Evolutionary conservation across 2,888 invertebrate species (phyloP), one percentile per base, ranked within the genome.

Genomic region (Eupithecia pulchellata): DNA sequence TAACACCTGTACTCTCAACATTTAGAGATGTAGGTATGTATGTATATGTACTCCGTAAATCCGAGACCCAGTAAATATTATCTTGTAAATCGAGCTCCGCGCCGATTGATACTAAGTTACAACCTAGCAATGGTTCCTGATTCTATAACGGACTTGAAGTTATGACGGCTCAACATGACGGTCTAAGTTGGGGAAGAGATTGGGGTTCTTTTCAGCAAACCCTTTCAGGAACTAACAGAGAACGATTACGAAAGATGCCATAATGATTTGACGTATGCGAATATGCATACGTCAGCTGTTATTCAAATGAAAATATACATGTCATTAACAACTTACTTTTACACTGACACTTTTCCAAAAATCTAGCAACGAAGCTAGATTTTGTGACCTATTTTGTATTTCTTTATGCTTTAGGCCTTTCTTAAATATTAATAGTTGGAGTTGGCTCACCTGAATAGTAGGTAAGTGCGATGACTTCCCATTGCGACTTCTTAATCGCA

Each of bases 101-200:
- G 14, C 13, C 64, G 20, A 65, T 64, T 58, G 72, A 64, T 71
- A 62, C 55, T 68, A 68, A 68, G 64, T 68, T 72, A 64, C 47
- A 52, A 25, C 13, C 13, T 4, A 25, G 64, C 64, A 20, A 61
- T 52, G 42, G 64, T 68, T 60, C 61, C 55, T 47, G 72, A 68
- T 66, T n/a, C 65, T 27, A 39, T 58, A 68, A 66, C 62, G 70
- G 68, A 57, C 34, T n/a, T 58, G 39, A 57, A 77, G 72, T 77
- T 75, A 77, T 72, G 71, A 73, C 36, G 58, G 39, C 34, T 30
- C 72, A 68, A 58, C 72, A 66, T 68, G 68, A 64, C 34, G 65
- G 32, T 27, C 65, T 65, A 63, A 72, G 68, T 71, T 62, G 55
- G 4, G 3, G 52, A 52, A 52, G 52, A 47, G 20, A 4, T 52